Base-by-base conservation (phyloP, 2,113 vertebrate species). In the Sylvilagus bachmani region DNA sequence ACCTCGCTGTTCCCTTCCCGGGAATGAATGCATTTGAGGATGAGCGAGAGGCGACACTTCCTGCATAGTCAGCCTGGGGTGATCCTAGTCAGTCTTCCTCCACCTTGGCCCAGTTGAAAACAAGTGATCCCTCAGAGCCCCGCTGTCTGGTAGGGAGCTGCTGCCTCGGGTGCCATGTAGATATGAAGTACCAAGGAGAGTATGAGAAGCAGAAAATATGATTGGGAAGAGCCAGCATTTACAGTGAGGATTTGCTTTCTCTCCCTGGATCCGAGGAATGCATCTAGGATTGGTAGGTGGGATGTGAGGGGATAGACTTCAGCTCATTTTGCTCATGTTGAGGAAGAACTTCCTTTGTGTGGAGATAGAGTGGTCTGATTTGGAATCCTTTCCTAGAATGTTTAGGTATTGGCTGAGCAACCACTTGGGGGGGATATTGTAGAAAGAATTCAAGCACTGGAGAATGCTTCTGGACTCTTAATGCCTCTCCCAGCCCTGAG, bases 361-460 rank as follows among this genome's bases (percentile, higher is more conserved):
- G 58, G 53, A 77, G 31, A 10, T 55, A 33, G 49, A 44, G 38
- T 44, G 29, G 31, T 66, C 55, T 73, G 49, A 27, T 66, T 77
- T 90, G 27, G 53, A 82, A 70, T 22, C 51, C 31, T 80, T 75
- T 64, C n/a, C 53, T 78, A 80, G 62, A 88, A 75, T 74, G 44
- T 86, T 67, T 21, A 33, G 79, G 51, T 27, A 24, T 51, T 80
- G 71, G 49, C 66, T 89, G 66, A 75, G 29, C 75, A 84, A 44
- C 77, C 55, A 89, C 33, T 38, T 80, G 70, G 3, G 27, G 74
- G 36, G 79, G 61, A 73, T 66, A 17, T 53, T 93, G 29, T 33
- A 82, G 73, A 92, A 93, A 90, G 38, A 92, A 75, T 87, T 79
- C 51, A 74, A 87, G 38, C 33, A 10, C 58, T 78, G 24, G 64